Evolutionary conservation across 2,888 invertebrate genomes (phyloP), one percentile per base, ranked within the genome.

Genomic region (Spialia ferax): DNA sequence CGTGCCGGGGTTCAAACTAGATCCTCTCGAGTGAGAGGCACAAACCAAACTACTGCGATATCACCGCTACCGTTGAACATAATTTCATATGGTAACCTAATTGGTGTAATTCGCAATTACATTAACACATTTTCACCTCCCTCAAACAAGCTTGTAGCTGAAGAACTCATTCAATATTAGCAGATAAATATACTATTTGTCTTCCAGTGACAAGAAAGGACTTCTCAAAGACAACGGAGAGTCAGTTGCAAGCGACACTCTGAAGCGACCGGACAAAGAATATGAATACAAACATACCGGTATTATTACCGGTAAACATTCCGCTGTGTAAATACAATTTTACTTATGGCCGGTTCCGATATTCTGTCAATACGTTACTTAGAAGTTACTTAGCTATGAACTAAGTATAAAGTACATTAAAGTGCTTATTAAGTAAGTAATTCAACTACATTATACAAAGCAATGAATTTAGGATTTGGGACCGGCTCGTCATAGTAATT

Each of bases 221-320:
- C 86, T 92, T 57, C 83, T 93, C 65, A 87, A 80, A 74, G 85
- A 86, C 72, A 86, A 81, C 69, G 76, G 78, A 1, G 87, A 85
- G 65, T 72, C 83, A 66, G 55, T 66, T 23, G 74, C 76, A 29
- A 83, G 84, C 64, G 85, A 85, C 52, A 78, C 79, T 69, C 74
- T 80, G 71, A 84, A 80, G 74, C 79, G 81, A 69, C 75, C 82
- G 2, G 79, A 88, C 81, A 88, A 82, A 81, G 89, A 92, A 73
- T 91, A 79, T 70, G 88, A 91, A 74, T 92, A 92, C 77, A 91
- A 92, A 76, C 92, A 91, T 61, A 93, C 93, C 6, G 93, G 93
- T 63, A 79, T 88, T 69, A 89, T 93, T 70, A 93, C 92, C 66
- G 93, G 93, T 45, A 93, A 92, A 83, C 91, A 93, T 87, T 93